A percentile compares a stretch with the other conserved stretches of the same genome.
phyloP scores from a whole-genome alignment of 2,888 invertebrate genomes.

The Oligia fasciuncula region DNA sequence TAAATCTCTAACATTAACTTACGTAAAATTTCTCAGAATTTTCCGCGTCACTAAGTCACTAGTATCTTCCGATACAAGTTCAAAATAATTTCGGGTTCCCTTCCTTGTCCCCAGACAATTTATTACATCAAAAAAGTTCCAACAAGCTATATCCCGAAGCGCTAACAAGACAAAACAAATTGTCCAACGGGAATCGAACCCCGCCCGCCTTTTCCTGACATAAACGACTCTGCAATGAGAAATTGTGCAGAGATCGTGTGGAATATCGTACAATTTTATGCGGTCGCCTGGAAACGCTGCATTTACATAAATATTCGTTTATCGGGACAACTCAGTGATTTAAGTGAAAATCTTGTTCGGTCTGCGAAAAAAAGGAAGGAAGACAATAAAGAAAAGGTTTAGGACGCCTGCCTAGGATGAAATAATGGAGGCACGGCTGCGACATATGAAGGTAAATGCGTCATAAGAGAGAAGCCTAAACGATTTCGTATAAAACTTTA shows the following conservation, averaged over 20 bases:
- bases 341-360: conserved; percentile 77
- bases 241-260: conserved; percentile 72
- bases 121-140: conserved; percentile 54
- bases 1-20: too few relatives aligned
- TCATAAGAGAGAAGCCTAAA: conserved; percentile 45
- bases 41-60: background rate
- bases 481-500: conserved; percentile 34
- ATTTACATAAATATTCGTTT: conserved; percentile 87
- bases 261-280: conserved; percentile 76
- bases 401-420: conserved; percentile 64
- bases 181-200: conserved; percentile 62
- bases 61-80: conserved; percentile 2
- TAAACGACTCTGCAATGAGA: conserved; percentile 74
- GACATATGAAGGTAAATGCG: conserved; percentile 60
- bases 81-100: conserved; percentile 36
- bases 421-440: conserved; percentile 59
- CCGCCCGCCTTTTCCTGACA: conserved; percentile 59
- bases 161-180: conserved; percentile 64
- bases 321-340: conserved; percentile 80
- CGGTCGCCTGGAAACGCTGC: conserved; percentile 74
- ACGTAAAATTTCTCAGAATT: background rate
- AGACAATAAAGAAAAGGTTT: conserved; percentile 74
- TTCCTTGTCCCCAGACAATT: conserved; percentile 36
- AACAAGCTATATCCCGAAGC: conserved; percentile 48
- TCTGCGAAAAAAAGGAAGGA: conserved; percentile 72